Evolutionary conservation across 30 jellyfish, hydroid and myxozoan species (phyloP).

Genomic region (Clytia hemisphaerica): DNA sequence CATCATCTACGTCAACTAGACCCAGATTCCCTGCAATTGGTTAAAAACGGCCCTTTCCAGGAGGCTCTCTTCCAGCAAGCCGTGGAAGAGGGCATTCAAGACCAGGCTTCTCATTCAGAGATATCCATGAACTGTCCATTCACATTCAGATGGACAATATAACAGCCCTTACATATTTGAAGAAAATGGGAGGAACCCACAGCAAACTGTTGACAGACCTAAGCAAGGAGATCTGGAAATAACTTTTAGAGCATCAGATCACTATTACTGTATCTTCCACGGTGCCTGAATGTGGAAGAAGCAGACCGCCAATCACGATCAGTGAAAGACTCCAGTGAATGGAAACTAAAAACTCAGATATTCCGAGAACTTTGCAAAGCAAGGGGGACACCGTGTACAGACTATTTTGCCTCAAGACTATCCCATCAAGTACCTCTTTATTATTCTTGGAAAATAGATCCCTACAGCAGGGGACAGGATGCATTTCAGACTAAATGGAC

Average conservation of each 20-base stretch:
- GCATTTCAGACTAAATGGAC: slow-evolving; percentile 26
- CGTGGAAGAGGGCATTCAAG: no score
- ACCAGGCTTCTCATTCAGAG: no score
- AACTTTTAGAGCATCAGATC: slow-evolving; percentile 23
- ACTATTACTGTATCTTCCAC: slow-evolving; percentile 37
- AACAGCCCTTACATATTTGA: not conserved
- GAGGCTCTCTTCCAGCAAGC: no score
- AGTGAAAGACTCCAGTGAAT: slow-evolving; percentile 20
- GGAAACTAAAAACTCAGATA: slow-evolving; percentile 18
- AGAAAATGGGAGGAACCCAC: slow-evolving; percentile 1
- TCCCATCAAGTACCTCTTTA: slow-evolving; percentile 30
- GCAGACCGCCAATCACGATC: slow-evolving; percentile 33
- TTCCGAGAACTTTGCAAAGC: slow-evolving; percentile 9
- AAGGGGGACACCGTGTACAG: slow-evolving; percentile 19
- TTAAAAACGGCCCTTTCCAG: no score
- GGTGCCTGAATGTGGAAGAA: slow-evolving; percentile 13
- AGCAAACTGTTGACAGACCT: not conserved
- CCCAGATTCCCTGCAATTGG: no score
- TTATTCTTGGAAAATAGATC: slow-evolving; percentile 35
- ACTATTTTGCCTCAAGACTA: no score
- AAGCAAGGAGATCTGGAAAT: slow-evolving; percentile 21
- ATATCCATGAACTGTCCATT: not conserved
- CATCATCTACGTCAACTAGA: no score
- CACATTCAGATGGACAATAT: not conserved
- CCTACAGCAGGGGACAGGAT: slow-evolving; percentile 18